Evolutionary conservation across 2,888 invertebrate genomes (phyloP), one percentile per base, ranked within the genome.

Genomic region (Timema cristinae): DNA sequence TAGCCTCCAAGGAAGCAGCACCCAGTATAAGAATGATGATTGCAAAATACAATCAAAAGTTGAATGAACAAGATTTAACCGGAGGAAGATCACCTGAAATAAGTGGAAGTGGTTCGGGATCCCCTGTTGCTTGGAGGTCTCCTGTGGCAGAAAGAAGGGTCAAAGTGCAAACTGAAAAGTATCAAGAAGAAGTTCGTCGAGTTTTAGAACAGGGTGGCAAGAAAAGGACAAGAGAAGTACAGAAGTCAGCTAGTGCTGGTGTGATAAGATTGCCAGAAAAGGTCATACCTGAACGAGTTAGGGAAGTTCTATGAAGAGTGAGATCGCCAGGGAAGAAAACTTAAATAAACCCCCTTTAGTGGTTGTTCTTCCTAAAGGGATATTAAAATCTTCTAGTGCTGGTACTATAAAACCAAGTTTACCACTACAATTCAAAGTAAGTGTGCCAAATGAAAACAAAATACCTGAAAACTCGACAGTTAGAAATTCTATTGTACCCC

Each of bases 1-100:
- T 83, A 11, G 82, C 84, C 16, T 78, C 83, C 0, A 90, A 89
- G 77, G 90, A 90, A 78, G 87, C 89, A 16, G 88, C 90, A 0
- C 90, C 91, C 0, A 89, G 89, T 63, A 90, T 91, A 59, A 82
- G 88, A 66, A 85, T 89, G 71, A 91, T 91, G 89, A 88, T 91
- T 77, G 89, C 88, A 66, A 85, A 88, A 76, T 90, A 90, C 77
- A 89, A 89, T 78, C 87, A 88, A 80, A 87, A 88, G 78, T 83
- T 89, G 70, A 85, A 85, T 73, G 86, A 88, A 80, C 86, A 87
- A 81, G 86, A 74, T 6, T 69, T 73, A 84, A 70, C 83, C 76
- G 78, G 79, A 69, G 77, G 76, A n/a, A 80, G 82, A n/a, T 73
- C 73, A 11, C 72, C 73, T 7, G 75, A 75, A 54, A 71, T 74